phyloP scores from a whole-genome alignment of 2,797 vertebrate genomes.

The Perodicticus potto region DNA sequence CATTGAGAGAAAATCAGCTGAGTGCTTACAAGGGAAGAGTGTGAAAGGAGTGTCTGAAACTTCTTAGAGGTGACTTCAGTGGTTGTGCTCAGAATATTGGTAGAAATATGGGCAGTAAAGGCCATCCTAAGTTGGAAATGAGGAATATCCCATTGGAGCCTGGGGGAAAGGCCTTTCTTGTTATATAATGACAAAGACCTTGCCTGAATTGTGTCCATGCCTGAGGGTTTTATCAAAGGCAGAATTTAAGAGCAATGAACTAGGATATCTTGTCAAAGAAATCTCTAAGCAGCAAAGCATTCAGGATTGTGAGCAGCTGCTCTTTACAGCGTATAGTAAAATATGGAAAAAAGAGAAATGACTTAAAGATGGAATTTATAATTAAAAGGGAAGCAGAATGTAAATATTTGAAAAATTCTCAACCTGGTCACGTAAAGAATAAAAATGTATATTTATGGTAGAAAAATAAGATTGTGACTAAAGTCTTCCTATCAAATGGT shows the following conservation, averaged over 20 bases:
- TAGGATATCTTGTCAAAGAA: not conserved
- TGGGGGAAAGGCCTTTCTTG: not conserved
- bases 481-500: not conserved
- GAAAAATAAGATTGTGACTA: not conserved
- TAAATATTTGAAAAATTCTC: not conserved
- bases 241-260: not conserved
- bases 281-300: not conserved
- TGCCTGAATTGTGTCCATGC: not conserved
- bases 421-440: not conserved
- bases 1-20: not conserved
- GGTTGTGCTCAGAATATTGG: not conserved
- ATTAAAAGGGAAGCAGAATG: not conserved
- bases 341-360: not conserved
- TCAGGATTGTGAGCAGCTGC: too few species aligned
- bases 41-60: not conserved
- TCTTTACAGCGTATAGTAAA: not conserved
- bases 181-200: not conserved
- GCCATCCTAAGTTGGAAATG: not conserved
- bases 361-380: not conserved
- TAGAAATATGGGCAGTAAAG: not conserved
- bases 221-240: not conserved
- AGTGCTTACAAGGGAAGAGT: not conserved
- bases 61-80: not conserved
- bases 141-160: not conserved
- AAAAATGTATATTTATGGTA: not conserved